Conservation (phyloP, 1,140 invertebrate species). For the Bicyclus anynana region DNA sequence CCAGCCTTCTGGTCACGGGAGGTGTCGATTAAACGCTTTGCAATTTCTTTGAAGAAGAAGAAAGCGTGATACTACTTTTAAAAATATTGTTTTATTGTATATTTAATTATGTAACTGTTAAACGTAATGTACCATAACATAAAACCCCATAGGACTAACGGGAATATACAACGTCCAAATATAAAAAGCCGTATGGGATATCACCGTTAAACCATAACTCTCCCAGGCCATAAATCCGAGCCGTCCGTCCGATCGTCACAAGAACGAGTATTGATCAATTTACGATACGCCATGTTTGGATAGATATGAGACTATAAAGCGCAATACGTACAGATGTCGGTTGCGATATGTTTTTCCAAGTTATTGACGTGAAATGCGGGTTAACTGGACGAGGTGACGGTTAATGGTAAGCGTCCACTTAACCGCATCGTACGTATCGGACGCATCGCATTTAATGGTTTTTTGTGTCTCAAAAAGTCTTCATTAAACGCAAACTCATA, state of each 20-base stretch:
- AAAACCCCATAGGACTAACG: conserved; percentile 6
- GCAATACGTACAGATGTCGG: conserved; percentile 2
- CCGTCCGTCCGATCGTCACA: conserved; percentile 50
- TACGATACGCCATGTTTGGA: conserved; percentile 54
- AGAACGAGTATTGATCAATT: conserved; percentile 59
- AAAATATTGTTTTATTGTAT: too few species aligned
- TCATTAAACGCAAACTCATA: too few species aligned
- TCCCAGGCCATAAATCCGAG: conserved; percentile 51
- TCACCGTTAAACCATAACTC: conserved; percentile 52
- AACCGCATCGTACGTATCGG: too few species aligned
- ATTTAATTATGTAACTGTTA: too few species aligned
- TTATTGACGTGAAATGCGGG: conserved; percentile 3
- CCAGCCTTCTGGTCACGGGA: too few species aligned
- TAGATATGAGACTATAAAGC: conserved; percentile 38
- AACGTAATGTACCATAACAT: neutral
- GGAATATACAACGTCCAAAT: conserved; percentile 9
- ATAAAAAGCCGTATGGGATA: conserved; percentile 43
- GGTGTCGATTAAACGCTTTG: too few species aligned
- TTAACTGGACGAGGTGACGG: neutral
- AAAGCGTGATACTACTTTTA: too few species aligned
- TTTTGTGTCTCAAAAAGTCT: too few species aligned
- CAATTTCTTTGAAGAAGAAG: too few species aligned
- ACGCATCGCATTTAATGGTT: too few species aligned
- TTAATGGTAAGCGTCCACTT: too few species aligned
- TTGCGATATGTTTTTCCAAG: conserved; percentile 13